These are phyloP conservation scores for Cynocephalus volans DNA, from an alignment of 2,113 vertebrate genomes.

Conservation along the genomic window DNA sequence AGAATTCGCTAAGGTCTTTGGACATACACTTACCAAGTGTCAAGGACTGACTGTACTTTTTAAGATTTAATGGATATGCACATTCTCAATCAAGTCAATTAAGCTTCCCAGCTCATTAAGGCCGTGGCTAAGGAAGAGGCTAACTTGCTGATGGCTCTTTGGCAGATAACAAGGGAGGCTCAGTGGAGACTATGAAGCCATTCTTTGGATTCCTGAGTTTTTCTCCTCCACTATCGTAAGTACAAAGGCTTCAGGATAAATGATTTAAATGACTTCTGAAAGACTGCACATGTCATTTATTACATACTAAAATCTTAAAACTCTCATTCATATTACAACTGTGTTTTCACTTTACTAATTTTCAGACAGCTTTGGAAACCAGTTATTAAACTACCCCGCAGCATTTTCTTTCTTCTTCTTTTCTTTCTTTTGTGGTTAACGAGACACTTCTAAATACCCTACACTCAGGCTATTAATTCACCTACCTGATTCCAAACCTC, in stretches of 20 bases:
- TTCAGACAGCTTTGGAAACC: not conserved
- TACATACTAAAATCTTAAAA: not conserved
- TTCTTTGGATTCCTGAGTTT: not conserved
- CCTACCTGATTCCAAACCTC: constrained; percentile 87
- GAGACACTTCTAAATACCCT: not conserved
- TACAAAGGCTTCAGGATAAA: constrained; percentile 11
- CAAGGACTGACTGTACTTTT: not conserved
- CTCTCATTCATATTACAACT: not conserved
- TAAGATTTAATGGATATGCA: not conserved
- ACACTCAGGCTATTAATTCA: not conserved
- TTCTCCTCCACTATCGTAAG: not conserved
- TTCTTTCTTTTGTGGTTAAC: not conserved
- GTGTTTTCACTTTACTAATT: not conserved
- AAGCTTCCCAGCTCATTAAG: not conserved
- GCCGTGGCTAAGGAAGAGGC: not conserved
- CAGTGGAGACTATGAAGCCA: not conserved
- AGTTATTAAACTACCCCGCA: not conserved
- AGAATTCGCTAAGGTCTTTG: not conserved
- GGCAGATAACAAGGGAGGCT: not conserved
- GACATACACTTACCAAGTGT: not conserved
- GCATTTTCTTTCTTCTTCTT: not conserved
- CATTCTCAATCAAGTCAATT: not conserved
- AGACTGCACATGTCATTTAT: not conserved
- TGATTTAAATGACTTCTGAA: not conserved
- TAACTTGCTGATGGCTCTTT: not conserved